Percentiles rank a stretch among this genome's conserved stretches.
phyloP scores from a whole-genome alignment of 2,888 invertebrate species.

The Clusia tigrina region DNA sequence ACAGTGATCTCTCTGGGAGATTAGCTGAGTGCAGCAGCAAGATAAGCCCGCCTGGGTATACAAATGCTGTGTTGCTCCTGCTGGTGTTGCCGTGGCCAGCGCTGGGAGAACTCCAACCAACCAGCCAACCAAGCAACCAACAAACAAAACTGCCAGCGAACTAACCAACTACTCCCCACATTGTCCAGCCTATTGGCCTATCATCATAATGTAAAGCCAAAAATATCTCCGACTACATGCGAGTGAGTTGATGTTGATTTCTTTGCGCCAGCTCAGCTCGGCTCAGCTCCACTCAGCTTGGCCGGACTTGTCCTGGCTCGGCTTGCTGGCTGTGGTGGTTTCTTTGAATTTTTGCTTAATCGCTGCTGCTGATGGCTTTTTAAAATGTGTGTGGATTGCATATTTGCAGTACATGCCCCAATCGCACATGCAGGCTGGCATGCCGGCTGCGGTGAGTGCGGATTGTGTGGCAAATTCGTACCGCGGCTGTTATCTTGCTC shows the following conservation, averaged over 20 bases:
- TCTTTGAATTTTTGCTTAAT: conserved; percentile 22
- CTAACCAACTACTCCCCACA: conserved; percentile 16
- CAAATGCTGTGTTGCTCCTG: conserved; percentile 30
- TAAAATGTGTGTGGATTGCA: conserved; percentile 16
- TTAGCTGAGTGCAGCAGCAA: conserved; percentile 53
- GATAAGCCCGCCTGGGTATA: conserved; percentile 40
- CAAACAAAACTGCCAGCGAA: conserved; percentile 38
- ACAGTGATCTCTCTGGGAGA: conserved; percentile 47
- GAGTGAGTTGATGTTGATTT: neutral
- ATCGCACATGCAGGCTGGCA: no score
- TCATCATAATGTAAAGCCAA: conserved; percentile 1
- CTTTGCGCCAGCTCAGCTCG: no score
- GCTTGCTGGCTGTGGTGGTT: conserved; percentile 13
- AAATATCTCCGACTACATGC: neutral
- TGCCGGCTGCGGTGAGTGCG: no score
- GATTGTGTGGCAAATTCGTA: neutral
- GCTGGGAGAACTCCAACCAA: no score
- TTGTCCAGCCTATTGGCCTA: conserved; percentile 10
- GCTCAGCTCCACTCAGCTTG: no score
- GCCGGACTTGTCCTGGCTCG: no score
- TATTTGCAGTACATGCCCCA: neutral
- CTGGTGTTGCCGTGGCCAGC: conserved; percentile 10
- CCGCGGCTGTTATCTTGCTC: neutral
- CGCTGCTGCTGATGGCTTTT: conserved; percentile 10
- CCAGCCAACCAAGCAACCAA: no score